Evolutionary conservation across 2,113 vertebrate species (phyloP).

Genomic region (Pituophis catenifer): DNA sequence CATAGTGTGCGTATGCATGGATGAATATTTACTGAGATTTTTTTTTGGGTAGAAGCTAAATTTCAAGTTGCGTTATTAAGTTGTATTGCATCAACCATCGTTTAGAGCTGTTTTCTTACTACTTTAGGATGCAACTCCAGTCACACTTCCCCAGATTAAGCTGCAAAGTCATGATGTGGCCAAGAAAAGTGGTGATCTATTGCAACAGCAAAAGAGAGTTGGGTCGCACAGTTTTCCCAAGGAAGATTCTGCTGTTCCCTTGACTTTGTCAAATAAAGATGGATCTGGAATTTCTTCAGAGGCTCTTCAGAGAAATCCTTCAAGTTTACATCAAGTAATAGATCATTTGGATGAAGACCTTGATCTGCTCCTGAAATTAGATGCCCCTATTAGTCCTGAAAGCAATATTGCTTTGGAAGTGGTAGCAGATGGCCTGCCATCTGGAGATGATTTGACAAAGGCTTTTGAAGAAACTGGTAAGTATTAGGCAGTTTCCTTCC

Average conservation of each 20-base stretch:
- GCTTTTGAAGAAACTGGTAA: slow-evolving; percentile 59
- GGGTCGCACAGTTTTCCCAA: neutral
- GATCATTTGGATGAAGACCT: slow-evolving; percentile 83
- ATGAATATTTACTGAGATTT: neutral
- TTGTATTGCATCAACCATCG: neutral
- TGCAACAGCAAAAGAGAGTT: slow-evolving; percentile 45
- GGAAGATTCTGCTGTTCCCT: neutral
- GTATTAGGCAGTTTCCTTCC: slow-evolving; percentile 1
- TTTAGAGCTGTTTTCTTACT: slow-evolving; percentile 1
- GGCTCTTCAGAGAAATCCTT: slow-evolving; percentile 11
- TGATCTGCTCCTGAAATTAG: slow-evolving; percentile 82
- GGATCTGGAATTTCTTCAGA: neutral
- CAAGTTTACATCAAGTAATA: slow-evolving; percentile 15
- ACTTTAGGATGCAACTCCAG: slow-evolving; percentile 77
- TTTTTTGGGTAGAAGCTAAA: neutral
- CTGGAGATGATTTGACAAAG: slow-evolving; percentile 45
- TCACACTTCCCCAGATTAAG: slow-evolving; percentile 77
- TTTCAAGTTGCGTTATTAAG: neutral
- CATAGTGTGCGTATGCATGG: neutral
- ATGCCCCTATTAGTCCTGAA: slow-evolving; percentile 63
- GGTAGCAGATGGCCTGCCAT: neutral
- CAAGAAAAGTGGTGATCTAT: slow-evolving; percentile 39
- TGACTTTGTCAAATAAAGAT: slow-evolving; percentile 30
- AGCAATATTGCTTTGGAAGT: neutral
- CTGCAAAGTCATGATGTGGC: slow-evolving; percentile 62